A percentile compares a stretch with the other conserved stretches of the same genome.
These are phyloP conservation scores for Zaprionus vittiger DNA, from an alignment of 1,140 invertebrate species.

Conservation along the genomic window DNA sequence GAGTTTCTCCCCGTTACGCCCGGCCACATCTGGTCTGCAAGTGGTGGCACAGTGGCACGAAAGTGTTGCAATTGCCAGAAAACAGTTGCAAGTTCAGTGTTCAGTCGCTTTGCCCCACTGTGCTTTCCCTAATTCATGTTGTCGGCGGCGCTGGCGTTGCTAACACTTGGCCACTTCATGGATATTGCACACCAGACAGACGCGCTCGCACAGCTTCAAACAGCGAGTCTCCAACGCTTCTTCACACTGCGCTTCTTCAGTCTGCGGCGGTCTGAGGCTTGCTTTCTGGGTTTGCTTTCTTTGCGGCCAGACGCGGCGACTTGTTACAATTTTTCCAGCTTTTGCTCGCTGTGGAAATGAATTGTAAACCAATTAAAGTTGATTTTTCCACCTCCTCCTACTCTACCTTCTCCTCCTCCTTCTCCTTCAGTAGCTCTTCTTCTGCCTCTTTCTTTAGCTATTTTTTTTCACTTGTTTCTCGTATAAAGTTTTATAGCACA, in stretches of 20 bases:
- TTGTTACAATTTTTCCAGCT: slow-evolving; percentile 74
- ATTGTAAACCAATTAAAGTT: slow-evolving; percentile 79
- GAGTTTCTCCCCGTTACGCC: slow-evolving; percentile 70
- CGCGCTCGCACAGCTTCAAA: not conserved
- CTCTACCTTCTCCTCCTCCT: slow-evolving; percentile 33
- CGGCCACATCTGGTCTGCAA: slow-evolving; percentile 45
- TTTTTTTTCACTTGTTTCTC: slow-evolving; percentile 22
- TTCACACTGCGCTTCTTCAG: slow-evolving; percentile 2
- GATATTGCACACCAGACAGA: slow-evolving; percentile 64
- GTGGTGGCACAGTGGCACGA: slow-evolving; percentile 31
- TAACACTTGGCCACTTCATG: slow-evolving; percentile 61
- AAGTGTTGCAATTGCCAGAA: not conserved
- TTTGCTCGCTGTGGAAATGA: slow-evolving; percentile 70
- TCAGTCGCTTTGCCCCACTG: slow-evolving; percentile 17
- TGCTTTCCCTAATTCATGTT: slow-evolving; percentile 61
- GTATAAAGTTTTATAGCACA: slow-evolving; percentile 29
- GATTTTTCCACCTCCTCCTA: slow-evolving; percentile 61
- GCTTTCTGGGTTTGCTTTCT: slow-evolving; percentile 59
- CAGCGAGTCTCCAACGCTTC: not conserved
- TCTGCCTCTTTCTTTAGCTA: not conserved
- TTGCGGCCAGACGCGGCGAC: slow-evolving; percentile 49
- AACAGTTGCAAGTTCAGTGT: not conserved
- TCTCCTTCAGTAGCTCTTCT: not conserved
- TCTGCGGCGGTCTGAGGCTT: not conserved
- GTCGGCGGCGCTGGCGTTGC: slow-evolving; percentile 31